phyloP scores from a whole-genome alignment of 2,113 vertebrate species.

The Malurus alboscapulatus region DNA sequence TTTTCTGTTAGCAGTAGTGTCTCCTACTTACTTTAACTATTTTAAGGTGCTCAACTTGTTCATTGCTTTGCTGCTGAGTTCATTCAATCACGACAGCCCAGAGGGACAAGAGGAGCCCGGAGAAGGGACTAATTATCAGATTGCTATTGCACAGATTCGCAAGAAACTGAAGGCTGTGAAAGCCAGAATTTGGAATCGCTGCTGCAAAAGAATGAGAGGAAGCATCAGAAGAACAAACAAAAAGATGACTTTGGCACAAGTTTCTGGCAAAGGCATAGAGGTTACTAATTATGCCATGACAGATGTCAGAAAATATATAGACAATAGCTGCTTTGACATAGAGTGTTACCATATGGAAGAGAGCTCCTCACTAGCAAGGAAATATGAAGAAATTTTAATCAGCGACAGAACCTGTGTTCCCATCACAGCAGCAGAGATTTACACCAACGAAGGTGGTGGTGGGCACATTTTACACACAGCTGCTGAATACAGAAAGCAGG shows the following conservation, averaged over 20 bases:
- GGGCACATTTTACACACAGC: neutral
- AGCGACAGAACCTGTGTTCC: constrained; percentile 73
- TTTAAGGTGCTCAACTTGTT: constrained; percentile 92
- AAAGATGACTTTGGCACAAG: neutral
- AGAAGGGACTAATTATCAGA: constrained; percentile 83
- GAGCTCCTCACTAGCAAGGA: constrained; percentile 55
- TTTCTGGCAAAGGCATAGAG: constrained; percentile 16
- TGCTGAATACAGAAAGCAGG: constrained; percentile 42
- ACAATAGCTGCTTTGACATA: constrained; percentile 61
- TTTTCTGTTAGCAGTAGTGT: neutral
- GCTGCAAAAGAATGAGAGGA: neutral
- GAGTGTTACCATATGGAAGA: constrained; percentile 50
- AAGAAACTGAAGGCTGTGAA: constrained; percentile 62
- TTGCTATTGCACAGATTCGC: constrained; percentile 80
- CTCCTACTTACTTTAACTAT: neutral
- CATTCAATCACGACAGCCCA: constrained; percentile 84
- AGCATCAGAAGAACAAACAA: neutral
- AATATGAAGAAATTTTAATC: constrained; percentile 73
- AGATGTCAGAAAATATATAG: constrained; percentile 11
- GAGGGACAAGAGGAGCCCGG: constrained; percentile 72
- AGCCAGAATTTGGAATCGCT: neutral
- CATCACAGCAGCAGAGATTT: constrained; percentile 76
- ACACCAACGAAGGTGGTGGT: neutral
- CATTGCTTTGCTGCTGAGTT: constrained; percentile 91
- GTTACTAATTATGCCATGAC: constrained; percentile 62